These are phyloP conservation scores for Oryzias melastigma DNA, from an alignment of 2,113 vertebrate genomes.

Conservation along the genomic window DNA sequence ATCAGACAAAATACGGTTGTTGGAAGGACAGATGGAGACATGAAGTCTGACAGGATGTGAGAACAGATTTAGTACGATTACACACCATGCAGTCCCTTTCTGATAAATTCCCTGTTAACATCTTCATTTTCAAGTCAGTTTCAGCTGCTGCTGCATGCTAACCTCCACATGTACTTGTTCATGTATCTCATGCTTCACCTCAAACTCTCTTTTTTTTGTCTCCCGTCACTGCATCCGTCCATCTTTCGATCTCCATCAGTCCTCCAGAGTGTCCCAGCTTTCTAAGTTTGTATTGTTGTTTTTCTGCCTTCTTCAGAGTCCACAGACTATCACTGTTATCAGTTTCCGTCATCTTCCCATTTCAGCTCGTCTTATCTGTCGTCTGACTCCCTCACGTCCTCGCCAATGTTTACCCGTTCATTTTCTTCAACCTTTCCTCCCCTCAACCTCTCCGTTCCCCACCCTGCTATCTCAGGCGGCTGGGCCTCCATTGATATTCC, in stretches of 20 bases:
- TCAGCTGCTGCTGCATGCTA: conserved; percentile 18
- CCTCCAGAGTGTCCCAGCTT: conserved; percentile 18
- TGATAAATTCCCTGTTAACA: conserved; percentile 7
- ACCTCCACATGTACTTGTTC: conserved; percentile 26
- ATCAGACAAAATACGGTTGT: not conserved
- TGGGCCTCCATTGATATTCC: conserved; percentile 51
- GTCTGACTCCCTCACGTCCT: conserved; percentile 1
- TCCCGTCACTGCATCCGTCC: conserved; percentile 21
- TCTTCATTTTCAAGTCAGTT: conserved; percentile 14
- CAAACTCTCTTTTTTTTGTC: conserved; percentile 24
- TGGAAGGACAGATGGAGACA: not conserved
- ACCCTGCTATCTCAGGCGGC: conserved; percentile 17
- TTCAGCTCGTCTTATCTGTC: conserved; percentile 14
- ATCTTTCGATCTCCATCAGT: conserved; percentile 16
- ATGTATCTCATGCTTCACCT: conserved; percentile 45
- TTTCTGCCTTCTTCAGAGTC: conserved; percentile 13
- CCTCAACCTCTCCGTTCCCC: conserved; percentile 13
- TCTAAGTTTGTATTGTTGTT: conserved; percentile 27
- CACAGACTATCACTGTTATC: conserved; percentile 25
- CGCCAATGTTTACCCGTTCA: conserved; percentile 5
- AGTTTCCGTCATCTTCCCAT: conserved; percentile 34
- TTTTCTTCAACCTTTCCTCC: not conserved
- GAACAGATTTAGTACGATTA: conserved; percentile 4
- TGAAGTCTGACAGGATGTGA: conserved; percentile 4
- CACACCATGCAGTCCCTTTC: conserved; percentile 18